These are phyloP conservation scores for Leuciscus idus DNA, from an alignment of 2,113 vertebrate species.

Conservation along the genomic window DNA sequence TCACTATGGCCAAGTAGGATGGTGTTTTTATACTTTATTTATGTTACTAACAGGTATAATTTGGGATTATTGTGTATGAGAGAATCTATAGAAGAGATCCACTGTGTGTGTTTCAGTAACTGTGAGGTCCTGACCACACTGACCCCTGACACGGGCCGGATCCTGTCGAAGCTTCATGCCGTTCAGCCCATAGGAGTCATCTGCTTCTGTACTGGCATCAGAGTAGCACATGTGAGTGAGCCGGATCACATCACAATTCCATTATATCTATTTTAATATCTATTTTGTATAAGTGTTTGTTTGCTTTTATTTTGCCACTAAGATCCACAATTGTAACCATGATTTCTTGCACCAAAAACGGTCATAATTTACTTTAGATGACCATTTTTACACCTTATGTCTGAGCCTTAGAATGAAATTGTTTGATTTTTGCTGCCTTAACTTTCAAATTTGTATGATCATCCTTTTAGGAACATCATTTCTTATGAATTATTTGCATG, in stretches of 20 bases:
- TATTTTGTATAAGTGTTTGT: background rate
- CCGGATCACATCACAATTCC: background rate
- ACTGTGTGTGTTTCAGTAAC: slow-evolving; percentile 78
- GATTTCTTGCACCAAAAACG: too few species aligned
- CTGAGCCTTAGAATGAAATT: background rate
- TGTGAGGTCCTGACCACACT: slow-evolving; percentile 95
- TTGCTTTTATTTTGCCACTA: background rate
- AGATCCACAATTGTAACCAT: background rate
- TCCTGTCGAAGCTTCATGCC: slow-evolving; percentile 94
- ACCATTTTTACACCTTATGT: background rate
- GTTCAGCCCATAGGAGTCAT: slow-evolving; percentile 93
- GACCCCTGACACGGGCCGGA: slow-evolving; percentile 91
- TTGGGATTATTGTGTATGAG: background rate
- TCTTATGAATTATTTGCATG: background rate
- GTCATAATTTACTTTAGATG: background rate
- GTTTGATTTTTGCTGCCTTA: background rate
- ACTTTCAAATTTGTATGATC: background rate
- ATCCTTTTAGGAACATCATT: background rate
- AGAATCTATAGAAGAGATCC: background rate
- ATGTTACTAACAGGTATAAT: background rate
- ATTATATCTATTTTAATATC: background rate
- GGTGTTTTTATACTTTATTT: background rate
- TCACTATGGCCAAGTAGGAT: slow-evolving; percentile 94
- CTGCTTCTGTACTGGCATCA: slow-evolving; percentile 94
- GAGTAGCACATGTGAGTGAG: slow-evolving; percentile 89